phyloP scores from a whole-genome alignment of 2,888 invertebrate genomes.

The Eristalis arbustorum region DNA sequence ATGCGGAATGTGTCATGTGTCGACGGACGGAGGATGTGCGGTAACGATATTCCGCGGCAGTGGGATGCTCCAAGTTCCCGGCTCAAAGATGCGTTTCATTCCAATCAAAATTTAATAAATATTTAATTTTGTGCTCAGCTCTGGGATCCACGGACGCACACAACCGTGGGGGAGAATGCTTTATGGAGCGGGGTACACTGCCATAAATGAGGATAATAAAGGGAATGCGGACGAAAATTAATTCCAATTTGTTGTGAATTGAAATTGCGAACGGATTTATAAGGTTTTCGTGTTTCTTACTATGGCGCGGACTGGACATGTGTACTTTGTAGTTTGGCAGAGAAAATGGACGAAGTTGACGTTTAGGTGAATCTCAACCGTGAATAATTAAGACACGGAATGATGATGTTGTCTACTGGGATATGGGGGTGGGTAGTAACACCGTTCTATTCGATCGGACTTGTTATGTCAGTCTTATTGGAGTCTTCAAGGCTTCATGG shows the following conservation, averaged over 20 bases:
- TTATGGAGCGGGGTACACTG: slow-evolving; percentile 32
- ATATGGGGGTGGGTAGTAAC: too few species aligned
- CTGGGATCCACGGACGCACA: slow-evolving; percentile 11
- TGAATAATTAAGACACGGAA: too few species aligned
- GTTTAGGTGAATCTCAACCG: too few species aligned
- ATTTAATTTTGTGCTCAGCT: slow-evolving; percentile 56
- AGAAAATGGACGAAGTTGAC: background rate
- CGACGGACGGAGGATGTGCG: background rate
- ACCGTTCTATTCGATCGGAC: too few species aligned
- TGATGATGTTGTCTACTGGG: too few species aligned
- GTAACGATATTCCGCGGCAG: slow-evolving; percentile 3
- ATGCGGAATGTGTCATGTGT: slow-evolving; percentile 52
- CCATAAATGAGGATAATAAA: slow-evolving; percentile 58
- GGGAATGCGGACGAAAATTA: slow-evolving; percentile 63
- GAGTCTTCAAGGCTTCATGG: too few species aligned
- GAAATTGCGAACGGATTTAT: slow-evolving; percentile 64
- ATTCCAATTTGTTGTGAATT: slow-evolving; percentile 71
- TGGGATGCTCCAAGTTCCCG: background rate
- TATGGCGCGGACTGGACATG: background rate
- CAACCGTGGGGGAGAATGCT: slow-evolving; percentile 42
- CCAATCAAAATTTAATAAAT: slow-evolving; percentile 71
- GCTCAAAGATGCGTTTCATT: slow-evolving; percentile 59
- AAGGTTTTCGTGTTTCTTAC: slow-evolving; percentile 42
- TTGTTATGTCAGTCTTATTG: too few species aligned
- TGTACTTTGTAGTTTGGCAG: background rate